These are phyloP conservation scores for Echinometra lucunter DNA, from an alignment of 53 echinoderm and acorn worm genomes.

Conservation along the genomic window DNA sequence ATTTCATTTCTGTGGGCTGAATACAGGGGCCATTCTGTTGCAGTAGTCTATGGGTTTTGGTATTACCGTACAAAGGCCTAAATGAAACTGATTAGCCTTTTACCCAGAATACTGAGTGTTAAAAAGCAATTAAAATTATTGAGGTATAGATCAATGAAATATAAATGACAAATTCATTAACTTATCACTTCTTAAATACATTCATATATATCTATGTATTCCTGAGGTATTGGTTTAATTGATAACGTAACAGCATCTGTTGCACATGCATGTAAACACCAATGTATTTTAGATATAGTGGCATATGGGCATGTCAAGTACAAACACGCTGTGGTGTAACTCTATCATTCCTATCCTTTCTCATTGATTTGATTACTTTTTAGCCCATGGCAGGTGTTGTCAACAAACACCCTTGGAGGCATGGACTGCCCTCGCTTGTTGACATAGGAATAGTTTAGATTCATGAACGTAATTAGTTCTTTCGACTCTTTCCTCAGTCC, in stretches of 20 bases:
- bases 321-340: background rate
- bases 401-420: conserved; percentile 34
- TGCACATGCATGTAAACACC: background rate
- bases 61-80: too few species aligned
- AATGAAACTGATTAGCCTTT: too few species aligned
- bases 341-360: background rate
- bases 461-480: conserved; percentile 30
- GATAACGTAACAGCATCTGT: background rate
- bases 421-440: background rate
- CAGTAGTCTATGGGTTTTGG: too few species aligned
- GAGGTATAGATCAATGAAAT: background rate
- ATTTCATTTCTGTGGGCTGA: too few species aligned
- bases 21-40: too few species aligned
- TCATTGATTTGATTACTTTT: conserved; percentile 9
- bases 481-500: background rate
- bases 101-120: too few species aligned
- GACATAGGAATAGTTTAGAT: background rate
- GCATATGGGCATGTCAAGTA: background rate
- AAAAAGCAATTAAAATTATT: too few species aligned
- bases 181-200: background rate
- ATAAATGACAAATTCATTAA: background rate
- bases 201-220: background rate
- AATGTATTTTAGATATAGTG: background rate
- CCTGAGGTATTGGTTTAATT: background rate
- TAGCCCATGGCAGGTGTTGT: conserved; percentile 34